phyloP scores from a whole-genome alignment of 2,888 invertebrate species.

The Phragmatobia fuliginosa region DNA sequence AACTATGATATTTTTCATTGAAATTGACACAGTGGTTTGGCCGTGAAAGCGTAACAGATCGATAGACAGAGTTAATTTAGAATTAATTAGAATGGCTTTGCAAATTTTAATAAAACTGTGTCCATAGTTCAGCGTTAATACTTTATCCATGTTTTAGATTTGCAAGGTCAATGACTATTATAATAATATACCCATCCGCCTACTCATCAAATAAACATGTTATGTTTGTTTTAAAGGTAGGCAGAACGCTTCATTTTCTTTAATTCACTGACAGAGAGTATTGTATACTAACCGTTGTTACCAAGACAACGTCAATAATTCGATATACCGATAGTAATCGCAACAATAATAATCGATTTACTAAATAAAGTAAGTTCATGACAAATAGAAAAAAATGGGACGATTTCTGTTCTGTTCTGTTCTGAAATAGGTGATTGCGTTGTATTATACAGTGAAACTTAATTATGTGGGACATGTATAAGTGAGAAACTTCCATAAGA shows the following conservation, averaged over 20 bases:
- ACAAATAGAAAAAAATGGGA: neutral
- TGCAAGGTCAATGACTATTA: neutral
- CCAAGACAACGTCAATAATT: conserved; percentile 1
- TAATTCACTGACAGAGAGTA: neutral
- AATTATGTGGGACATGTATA: no score
- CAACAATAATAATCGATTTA: neutral
- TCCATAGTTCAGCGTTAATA: neutral
- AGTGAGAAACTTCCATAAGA: no score
- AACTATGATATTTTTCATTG: no score
- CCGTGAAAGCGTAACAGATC: no score
- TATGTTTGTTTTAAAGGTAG: neutral
- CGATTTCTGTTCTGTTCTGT: neutral
- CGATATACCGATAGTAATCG: neutral
- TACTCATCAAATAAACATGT: neutral
- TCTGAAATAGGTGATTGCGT: neutral
- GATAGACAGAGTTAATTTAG: no score
- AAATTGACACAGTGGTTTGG: no score
- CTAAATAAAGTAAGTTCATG: neutral
- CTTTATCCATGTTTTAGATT: neutral
- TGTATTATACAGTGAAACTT: no score
- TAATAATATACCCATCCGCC: neutral
- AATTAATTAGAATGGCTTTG: no score
- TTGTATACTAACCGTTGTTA: neutral
- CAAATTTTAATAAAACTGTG: neutral
- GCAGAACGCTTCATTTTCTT: conserved; percentile 1